Evolutionary conservation across 2,113 vertebrate species (phyloP).

Genomic region (Actinemys pallida): DNA sequence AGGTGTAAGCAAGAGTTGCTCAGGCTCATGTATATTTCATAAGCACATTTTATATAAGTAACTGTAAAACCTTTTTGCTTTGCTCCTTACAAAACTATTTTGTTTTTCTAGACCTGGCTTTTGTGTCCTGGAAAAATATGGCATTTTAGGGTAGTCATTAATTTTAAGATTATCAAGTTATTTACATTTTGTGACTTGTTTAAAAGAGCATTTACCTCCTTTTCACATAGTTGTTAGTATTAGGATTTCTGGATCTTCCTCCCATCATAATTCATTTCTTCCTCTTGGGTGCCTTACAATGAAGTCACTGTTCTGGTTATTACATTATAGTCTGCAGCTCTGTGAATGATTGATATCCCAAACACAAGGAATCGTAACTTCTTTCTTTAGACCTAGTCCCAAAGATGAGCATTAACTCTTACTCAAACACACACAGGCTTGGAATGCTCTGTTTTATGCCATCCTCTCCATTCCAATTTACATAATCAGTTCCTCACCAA

Average conservation of each 20-base stretch:
- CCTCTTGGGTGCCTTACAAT: conserved; percentile 61
- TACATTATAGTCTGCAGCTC: conserved; percentile 11
- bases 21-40: neutral
- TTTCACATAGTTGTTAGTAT: conserved; percentile 52
- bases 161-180: conserved; percentile 65
- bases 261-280: conserved; percentile 58
- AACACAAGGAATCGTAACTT: conserved; percentile 49
- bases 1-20: neutral
- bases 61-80: neutral
- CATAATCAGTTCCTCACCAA: conserved; percentile 15
- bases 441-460: neutral
- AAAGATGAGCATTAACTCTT: conserved; percentile 34
- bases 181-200: too few species aligned
- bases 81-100: conserved; percentile 24
- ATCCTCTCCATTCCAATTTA: neutral
- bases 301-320: conserved; percentile 56
- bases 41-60: neutral
- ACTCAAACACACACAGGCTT: neutral
- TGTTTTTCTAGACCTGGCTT: conserved; percentile 44
- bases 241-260: conserved; percentile 69
- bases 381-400: conserved; percentile 27
- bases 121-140: conserved; percentile 63
- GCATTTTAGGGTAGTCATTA: conserved; percentile 51
- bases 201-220: conserved; percentile 69
- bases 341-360: conserved; percentile 50